Base-by-base conservation (phyloP, 2,888 invertebrate species). In the Volucella inflata region DNA sequence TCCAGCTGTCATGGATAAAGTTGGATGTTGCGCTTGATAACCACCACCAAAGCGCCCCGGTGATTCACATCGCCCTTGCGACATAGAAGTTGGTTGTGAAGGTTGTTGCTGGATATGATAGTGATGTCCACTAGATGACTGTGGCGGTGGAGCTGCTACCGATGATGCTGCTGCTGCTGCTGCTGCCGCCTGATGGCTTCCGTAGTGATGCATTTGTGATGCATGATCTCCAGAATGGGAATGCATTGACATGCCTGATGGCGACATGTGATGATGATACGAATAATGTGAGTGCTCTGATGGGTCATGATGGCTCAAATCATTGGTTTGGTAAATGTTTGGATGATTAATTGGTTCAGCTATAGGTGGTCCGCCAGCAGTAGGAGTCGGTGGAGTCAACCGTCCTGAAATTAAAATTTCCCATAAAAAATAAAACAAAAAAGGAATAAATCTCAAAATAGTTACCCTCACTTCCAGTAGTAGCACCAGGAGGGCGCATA, bases 401-500 rank as follows among this genome's bases (percentile, higher is more conserved):
- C 90, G 89, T 17, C 89, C 90, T 85, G 60, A 57, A 76, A 14
- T 42, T n/a, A 64, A 46, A 46, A 44, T 46, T 9, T 14, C 16
- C 9, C 10, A 8, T 3, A 12, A 38, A 17, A 64, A 30, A 46
- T n/a, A 40, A 17, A 46, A 12, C 2, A 1, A 36, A 16, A 55
- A 14, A 57, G 17, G 11, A 64, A 9, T 42, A 17, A n/a, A 2
- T 6, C 6, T 30, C 30, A 30, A 30, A 30, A 30, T 30, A 67
- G 79, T 59, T 62, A 48, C 89, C 87, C 0, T 90, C 89, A 44
- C 89, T 77, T 53, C 75, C 84, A 91, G 94, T 88, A 93, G 94
- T 88, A 89, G 95, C 94, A 30, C 94, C 95, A 0, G 95, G 95
- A n/a, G 97, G 97, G 92, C 97, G 95, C 97, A 97, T 97, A 89